These are phyloP conservation scores for Papilio gigon DNA, from an alignment of 2,888 invertebrate genomes.

Conservation along the genomic window DNA sequence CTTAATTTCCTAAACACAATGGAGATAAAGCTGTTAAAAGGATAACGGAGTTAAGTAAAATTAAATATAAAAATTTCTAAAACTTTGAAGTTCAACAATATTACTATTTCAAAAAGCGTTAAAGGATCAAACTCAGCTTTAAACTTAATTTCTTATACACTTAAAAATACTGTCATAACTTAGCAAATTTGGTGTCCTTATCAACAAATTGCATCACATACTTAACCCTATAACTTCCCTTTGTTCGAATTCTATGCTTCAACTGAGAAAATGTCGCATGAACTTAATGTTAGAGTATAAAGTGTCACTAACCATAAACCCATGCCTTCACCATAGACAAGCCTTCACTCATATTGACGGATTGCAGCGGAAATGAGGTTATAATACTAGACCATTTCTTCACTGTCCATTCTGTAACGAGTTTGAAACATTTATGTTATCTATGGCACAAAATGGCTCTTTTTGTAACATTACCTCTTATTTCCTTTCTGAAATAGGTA, in stretches of 20 bases:
- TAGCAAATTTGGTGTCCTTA: too few species aligned
- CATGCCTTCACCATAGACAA: too few species aligned
- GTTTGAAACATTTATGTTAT: constrained; percentile 9
- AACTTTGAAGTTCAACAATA: neutral
- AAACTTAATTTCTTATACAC: neutral
- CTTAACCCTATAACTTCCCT: neutral
- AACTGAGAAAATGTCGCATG: neutral
- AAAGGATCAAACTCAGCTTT: too few species aligned
- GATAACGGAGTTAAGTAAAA: neutral
- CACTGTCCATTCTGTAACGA: constrained; percentile 11
- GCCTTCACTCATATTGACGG: constrained; percentile 8
- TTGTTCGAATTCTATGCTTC: neutral
- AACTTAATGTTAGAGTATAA: neutral
- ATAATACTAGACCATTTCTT: constrained; percentile 15
- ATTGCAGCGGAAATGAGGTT: constrained; percentile 18
- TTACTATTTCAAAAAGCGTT: neutral
- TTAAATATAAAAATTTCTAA: neutral
- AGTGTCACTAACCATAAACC: constrained; percentile 4
- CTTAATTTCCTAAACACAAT: neutral
- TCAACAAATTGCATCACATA: neutral
- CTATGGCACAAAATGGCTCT: neutral
- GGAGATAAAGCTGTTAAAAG: neutral
- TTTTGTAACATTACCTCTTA: too few species aligned
- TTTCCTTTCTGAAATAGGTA: neutral
- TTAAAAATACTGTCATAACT: neutral